A percentile compares a stretch with the other conserved stretches of the same genome.
Evolutionary conservation across 2,888 invertebrate species (phyloP).

Genomic region (Scaptomyza cyrtandrae): DNA sequence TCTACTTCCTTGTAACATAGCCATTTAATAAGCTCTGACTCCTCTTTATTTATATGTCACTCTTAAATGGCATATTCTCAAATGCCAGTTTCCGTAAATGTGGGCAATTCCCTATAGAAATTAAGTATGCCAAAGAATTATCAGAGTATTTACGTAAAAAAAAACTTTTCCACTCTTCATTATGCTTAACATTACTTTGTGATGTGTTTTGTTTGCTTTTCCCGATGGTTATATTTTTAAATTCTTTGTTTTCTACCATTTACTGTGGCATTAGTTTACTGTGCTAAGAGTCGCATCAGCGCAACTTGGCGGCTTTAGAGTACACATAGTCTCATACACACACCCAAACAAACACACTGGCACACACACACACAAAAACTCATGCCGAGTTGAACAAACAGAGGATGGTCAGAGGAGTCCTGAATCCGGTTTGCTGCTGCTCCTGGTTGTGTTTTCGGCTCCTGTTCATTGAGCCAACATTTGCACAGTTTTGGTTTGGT

Average conservation of each 20-base stretch:
- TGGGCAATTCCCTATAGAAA: background rate
- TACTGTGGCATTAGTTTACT: constrained; percentile 71
- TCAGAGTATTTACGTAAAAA: background rate
- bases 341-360: background rate
- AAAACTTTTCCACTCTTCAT: constrained; percentile 12
- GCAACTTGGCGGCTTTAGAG: constrained; percentile 25
- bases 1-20: too few relatives aligned
- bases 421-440: constrained; percentile 5
- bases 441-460: constrained; percentile 5
- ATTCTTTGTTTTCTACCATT: constrained; percentile 42
- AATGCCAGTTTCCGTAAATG: background rate
- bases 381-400: constrained; percentile 33
- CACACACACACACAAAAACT: constrained; percentile 6
- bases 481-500: constrained; percentile 70
- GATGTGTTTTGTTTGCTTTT: constrained; percentile 4
- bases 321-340: constrained; percentile 24
- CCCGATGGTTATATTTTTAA: background rate
- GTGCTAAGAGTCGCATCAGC: constrained; percentile 50
- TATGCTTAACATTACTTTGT: constrained; percentile 2
- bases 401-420: constrained; percentile 21
- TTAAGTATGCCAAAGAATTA: constrained; percentile 18
- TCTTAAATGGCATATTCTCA: background rate
- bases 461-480: constrained; percentile 62
- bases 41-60: background rate
- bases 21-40: too few relatives aligned